Base-by-base conservation (phyloP, 2,113 vertebrate species). In the Chauna torquata region DNA sequence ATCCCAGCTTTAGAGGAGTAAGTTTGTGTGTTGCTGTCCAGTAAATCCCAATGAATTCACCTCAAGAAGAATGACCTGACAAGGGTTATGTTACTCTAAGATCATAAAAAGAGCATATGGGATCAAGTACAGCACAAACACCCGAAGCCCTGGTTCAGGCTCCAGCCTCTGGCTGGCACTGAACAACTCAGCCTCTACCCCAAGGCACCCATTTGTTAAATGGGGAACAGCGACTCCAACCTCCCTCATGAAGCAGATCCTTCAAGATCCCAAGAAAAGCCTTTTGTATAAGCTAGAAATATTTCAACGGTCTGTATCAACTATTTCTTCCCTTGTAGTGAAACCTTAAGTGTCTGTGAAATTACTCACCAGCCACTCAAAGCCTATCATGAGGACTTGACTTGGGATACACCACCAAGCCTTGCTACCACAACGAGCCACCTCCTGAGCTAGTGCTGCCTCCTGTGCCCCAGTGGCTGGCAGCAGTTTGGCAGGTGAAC, bases 361-460 rank as follows among this genome's bases (percentile, higher is more conserved):
- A 71, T 76, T 52, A 50, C 45, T 42, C 58, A 54, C 5, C 36
- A 93, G 42, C 42, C 58, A 42, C 45, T 74, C 27, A 78, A 62
- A 75, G 38, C 9, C 42, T 30, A 8, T 59, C 12, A 34, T 2
- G 16, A 95, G 22, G 40, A 61, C 32, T 7, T n/a, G 20, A 30
- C 62, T 61, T 25, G 20, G 12, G 71, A 55, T 22, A 66, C 10
- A 79, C 3, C 44, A 75, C 40, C 18, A 47, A n/a, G 34, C 34
- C 36, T 58, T 44, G 55, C 22, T 3, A 2, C 49, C 54, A 81
- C 45, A 80, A 40, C 0, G 7, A 64, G 42, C 36, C 30, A 34
- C 2, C 1, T 40, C 9, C 19, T 38, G 77, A 52, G 58, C 3
- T 1, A 2, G n/a, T 1, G 1, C 22, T 8, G 44, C 5, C 49